Evolutionary conservation across 1,140 invertebrate genomes (phyloP), one percentile per base, ranked within the genome.

Genomic region (Drosophila kepulauana): DNA sequence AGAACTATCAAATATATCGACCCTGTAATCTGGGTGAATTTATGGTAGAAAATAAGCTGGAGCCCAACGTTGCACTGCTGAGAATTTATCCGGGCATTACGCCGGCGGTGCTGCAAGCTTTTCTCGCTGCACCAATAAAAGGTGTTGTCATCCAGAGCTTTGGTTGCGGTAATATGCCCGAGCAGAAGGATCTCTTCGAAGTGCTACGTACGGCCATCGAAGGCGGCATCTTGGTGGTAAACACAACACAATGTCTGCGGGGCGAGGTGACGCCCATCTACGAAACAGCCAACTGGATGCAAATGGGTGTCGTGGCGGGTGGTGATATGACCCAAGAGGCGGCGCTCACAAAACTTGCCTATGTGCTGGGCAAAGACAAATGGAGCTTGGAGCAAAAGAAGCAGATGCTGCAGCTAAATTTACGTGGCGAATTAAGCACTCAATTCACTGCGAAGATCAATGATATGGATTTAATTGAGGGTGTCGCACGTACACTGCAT

Each of bases 261-360:
- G 96, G 98, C 81, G 91, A 94, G 13, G 97, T 99, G 3, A 92
- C 93, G 0, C 93, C 94, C 5, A 93, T 95, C 0, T 99, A 99
- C 89, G 96, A 97, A 85, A 96, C 97, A 38, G 98, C 97, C 61
- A 82, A 93, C 5, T 86, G 95, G 25, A 73, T 91, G 8, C 93
- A 94, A 41, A 93, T 94, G 43, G 98, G 98, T 6, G 96, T 99
- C 2, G 95, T 98, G 33, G 94, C 96, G 0, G 98, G 98, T 0
- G 96, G 94, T 63, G 98, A 99, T 91, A 98, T 99, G 97, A 99
- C 98, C 0, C 95, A 96, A 0, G 98, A 99, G 93, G 98, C 98
- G 0, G 98, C 98, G 0, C 93, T 99, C 0, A 96, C 97, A 1
- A 99, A 99, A 93, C 93, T 99, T 0, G 94, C 95, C 0, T 99